Evolutionary conservation across 2,888 invertebrate genomes (phyloP), one percentile per base, ranked within the genome.

Genomic region (Brachypterus glaber): DNA sequence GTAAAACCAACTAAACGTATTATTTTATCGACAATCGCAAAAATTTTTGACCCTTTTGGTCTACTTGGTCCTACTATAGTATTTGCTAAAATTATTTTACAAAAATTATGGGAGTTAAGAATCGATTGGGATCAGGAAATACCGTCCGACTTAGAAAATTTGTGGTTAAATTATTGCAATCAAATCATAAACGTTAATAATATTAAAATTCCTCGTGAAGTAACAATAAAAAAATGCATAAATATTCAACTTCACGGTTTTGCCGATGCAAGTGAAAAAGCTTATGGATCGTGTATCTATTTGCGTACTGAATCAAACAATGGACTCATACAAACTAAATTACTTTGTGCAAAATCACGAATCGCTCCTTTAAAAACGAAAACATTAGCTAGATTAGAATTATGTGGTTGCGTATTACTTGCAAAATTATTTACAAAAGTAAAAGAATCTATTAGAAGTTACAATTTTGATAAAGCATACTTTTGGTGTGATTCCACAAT

Each of bases 31-130:
- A 35, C 35, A 5, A 44, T 45, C 13, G 35, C 49, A n/a, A 39
- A 37, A 33, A 41, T 51, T 9, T 53, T 48, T 36, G 54, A 55
- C 33, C 48, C 50, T 3, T 18, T 52, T 18, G 51, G 52, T 17
- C 25, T 52, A 3, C 5, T 53, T 9, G 41, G 41, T n/a, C 53
- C 54, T 5, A 38, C 45, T 9, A 43, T 49, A 27, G 39, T 52
- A 17, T 17, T 16, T 4, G 49, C 45, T 4, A 54, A 55, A 43
- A 35, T 47, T 29, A 33, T 49, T 14, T n/a, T n/a, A n/a, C n/a
- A n/a, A n/a, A n/a, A n/a, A n/a, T n/a, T n/a, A n/a, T n/a, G n/a
- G n/a, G n/a, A 30, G 46, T 7, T 43, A 37, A 41, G 24, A 35
- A 31, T 48, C 12, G 33, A 37, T 18, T 54, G 51, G 52, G 50